Evolutionary conservation across 2,797 vertebrate genomes (phyloP), one percentile per base, ranked within the genome.

Genomic region (Antennarius maculatus): DNA sequence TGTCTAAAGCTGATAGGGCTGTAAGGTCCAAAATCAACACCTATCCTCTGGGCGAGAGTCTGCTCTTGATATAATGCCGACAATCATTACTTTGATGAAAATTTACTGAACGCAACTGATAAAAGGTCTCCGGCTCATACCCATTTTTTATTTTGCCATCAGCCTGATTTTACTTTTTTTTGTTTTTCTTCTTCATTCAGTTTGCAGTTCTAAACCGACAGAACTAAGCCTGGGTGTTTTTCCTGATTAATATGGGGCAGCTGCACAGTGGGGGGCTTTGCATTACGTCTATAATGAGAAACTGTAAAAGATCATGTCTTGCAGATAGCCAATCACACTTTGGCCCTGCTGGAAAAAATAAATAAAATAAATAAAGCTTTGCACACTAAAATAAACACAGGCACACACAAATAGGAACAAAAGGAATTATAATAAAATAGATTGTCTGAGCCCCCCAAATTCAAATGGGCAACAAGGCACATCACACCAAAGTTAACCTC

Each of bases 1-100:
- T 93, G 92, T 92, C 89, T 92, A 92, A 92, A 91, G 91, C 92
- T 87, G 93, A 93, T 93, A 92, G 83, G 84, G 80, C 75, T 75
- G 71, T 65, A 65, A 75, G 74, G 85, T 83, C 90, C 88, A 93
- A 92, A 90, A 88, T 92, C 90, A 93, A 93, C 91, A 92, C 77
- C 71, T 85, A 68, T 66, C 76, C 84, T 75, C 50, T 83, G 79
- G 83, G 77, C 69, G 75, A 61, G 74, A 60, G 73, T 46, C 71
- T 70, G 75, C 66, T 81, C 61, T 73, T 60, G 50, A 80, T 77
- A 63, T 62, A 80, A 79, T 52, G 76, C 68, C 82, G 71, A 57
- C 75, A 79, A 69, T 85, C 41, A 76, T 80, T 78, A 68, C 41
- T 23, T 39, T 74, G 69, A 81, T 81, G 58, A 76, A 62, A 63